Evolutionary conservation across 2,113 vertebrate genomes (phyloP).

Genomic region (Elachura formosa): DNA sequence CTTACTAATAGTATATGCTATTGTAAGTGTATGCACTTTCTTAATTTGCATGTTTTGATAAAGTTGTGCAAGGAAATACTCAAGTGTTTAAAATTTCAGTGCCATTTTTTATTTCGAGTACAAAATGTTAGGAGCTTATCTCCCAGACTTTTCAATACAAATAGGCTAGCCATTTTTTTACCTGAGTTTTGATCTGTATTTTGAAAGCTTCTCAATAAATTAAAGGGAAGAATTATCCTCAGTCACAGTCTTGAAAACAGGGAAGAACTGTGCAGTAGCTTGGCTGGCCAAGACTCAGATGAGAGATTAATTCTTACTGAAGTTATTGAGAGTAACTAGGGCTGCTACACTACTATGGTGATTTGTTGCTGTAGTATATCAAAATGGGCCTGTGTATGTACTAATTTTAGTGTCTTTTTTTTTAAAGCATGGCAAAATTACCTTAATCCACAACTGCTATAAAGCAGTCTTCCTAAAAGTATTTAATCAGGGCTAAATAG

Average conservation of each 20-base stretch:
- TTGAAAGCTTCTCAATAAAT: not conserved
- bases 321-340: slow-evolving; percentile 33
- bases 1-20: not conserved
- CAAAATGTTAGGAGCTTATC: not conserved
- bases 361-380: slow-evolving; percentile 31
- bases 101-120: not conserved
- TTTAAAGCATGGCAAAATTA: not conserved
- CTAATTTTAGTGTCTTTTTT: not conserved
- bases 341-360: slow-evolving; percentile 37
- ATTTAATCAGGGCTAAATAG: not conserved
- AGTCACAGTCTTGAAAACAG: not conserved
- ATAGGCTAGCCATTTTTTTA: not conserved
- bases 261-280: not conserved
- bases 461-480: not conserved
- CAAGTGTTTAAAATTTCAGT: not conserved
- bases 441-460: not conserved
- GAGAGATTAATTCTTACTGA: not conserved
- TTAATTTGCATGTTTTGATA: not conserved
- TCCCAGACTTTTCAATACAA: not conserved
- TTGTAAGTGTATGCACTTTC: no score
- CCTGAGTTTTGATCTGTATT: not conserved
- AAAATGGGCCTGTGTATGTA: not conserved
- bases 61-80: not conserved
- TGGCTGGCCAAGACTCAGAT: not conserved
- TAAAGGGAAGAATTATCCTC: not conserved